Evolutionary conservation across 2,113 vertebrate genomes (phyloP), one percentile per base, ranked within the genome.

Genomic region (Pedetes capensis): DNA sequence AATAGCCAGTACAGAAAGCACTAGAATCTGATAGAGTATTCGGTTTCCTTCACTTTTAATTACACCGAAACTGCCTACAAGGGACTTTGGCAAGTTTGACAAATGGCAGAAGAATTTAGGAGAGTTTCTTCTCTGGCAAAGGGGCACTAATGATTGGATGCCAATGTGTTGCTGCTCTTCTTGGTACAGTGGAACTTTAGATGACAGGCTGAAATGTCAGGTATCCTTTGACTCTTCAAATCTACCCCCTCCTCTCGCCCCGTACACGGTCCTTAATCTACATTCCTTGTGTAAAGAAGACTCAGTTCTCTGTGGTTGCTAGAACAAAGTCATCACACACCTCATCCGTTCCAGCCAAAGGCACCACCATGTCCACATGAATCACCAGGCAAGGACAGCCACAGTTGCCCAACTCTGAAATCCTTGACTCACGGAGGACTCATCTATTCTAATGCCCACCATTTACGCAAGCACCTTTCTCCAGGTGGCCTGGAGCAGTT

Each of bases 351-450:
- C 49, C 66, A 74, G 71, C 75, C 39, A 61, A 79, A 74, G 44
- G 51, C 39, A 80, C 55, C 68, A 29, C 2, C 4, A 20, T 74
- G 51, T 59, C 68, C 6, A 3, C 12, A 20, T 88, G 74, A 96
- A 5, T 95, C 96, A 95, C 42, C 68, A 18, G 23, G 34, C 76
- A 29, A 51, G 51, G 51, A 39, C 1, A 0, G 32, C 88, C 44
- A 29, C 32, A 34, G 63, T 57, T 59, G 68, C 93, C 93, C 51
- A 4, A 37, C 81, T 49, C 2, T 17, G 42, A 82, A 88, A 53
- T 75, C 37, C 78, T 37, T 95, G 94, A 96, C 82, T 97, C 96
- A 95, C 0, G 2, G 55, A 83, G 8, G 90, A 80, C 49, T 96
- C 96, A 93, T 55, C 6, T 20, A 13, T 11, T 23, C 68, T 12